Evolutionary conservation across 2,888 invertebrate genomes (phyloP), one percentile per base, ranked within the genome.

Genomic region (Octonoba sinensis): DNA sequence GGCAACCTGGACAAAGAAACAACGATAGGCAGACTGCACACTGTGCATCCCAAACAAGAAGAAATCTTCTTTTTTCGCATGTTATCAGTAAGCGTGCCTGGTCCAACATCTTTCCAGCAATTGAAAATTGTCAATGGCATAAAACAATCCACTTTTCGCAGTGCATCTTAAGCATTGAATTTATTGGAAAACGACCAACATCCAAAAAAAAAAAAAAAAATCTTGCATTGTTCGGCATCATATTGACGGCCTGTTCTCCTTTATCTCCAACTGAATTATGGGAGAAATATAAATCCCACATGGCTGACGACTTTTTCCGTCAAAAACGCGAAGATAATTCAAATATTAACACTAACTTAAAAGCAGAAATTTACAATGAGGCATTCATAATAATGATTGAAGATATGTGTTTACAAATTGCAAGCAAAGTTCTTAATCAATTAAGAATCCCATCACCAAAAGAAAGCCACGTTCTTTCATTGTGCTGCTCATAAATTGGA

Each of bases 221-320:
- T 22, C 44, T 84, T 27, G 49, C 57, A 51, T 56, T 86, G 51
- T 86, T 86, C 77, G 83, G 83, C 54, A 79, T 84, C 46, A 85
- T 86, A 79, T 60, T 84, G 84, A 66, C 84, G 22, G 76, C 85
- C 71, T 87, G 85, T 64, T 84, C 85, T 47, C 76, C 85, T 64
- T 79, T 84, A 57, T 83, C 85, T 60, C 85, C 86, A 16, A 62
- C 84, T 72, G 60, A 69, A 66, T 79, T 86, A 56, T 86, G 85
- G 87, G 75, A 86, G 47, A 84, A 85, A 83, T 84, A 83, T 70
- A 85, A 84, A 84, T 81, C 79, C 16, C 46, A 71, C 79, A 78
- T 86, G 74, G 69, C 86, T 24, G 86, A 87, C 81, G 86, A 86
- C 81, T 82, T 86, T 81, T 62, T n/a, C n/a, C n/a, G n/a, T n/a